phyloP scores from a whole-genome alignment of 1,140 invertebrate species.

The Brachionus koreanus region DNA sequence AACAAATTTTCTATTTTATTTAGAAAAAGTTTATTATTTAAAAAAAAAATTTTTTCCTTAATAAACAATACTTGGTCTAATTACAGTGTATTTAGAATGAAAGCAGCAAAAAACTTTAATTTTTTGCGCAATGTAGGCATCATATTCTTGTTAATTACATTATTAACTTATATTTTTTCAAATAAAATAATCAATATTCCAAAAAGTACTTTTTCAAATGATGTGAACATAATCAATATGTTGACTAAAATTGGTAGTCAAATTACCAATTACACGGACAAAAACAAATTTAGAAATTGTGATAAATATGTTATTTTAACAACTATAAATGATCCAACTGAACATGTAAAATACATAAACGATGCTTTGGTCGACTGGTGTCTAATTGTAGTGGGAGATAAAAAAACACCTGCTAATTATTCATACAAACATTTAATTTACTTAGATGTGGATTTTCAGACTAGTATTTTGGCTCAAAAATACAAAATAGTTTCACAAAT shows the following conservation, averaged over 20 bases:
- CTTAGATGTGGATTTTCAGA: background rate
- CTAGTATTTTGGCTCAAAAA: background rate
- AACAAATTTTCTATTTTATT: too few species aligned
- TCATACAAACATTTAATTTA: slow-evolving; percentile 38
- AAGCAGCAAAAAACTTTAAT: too few species aligned
- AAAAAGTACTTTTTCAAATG: too few species aligned
- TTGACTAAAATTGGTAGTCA: too few species aligned
- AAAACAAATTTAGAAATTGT: background rate
- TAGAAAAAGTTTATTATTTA: too few species aligned
- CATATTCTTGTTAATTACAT: too few species aligned
- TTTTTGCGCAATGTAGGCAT: too few species aligned
- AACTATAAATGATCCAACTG: slow-evolving; percentile 46
- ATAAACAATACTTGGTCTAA: background rate
- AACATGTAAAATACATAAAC: slow-evolving; percentile 45
- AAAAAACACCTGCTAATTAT: slow-evolving; percentile 49
- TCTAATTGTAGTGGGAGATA: slow-evolving; percentile 50
- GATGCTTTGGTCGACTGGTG: slow-evolving; percentile 47
- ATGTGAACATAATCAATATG: too few species aligned
- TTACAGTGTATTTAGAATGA: too few species aligned
- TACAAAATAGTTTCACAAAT: background rate
- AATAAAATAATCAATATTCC: too few species aligned
- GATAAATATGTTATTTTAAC: slow-evolving; percentile 48
- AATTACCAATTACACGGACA: background rate
- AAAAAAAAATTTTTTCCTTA: background rate
- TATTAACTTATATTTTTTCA: too few species aligned